Conservation (phyloP, 2,113 vertebrate genomes). For the Mionectes macconnelli region DNA sequence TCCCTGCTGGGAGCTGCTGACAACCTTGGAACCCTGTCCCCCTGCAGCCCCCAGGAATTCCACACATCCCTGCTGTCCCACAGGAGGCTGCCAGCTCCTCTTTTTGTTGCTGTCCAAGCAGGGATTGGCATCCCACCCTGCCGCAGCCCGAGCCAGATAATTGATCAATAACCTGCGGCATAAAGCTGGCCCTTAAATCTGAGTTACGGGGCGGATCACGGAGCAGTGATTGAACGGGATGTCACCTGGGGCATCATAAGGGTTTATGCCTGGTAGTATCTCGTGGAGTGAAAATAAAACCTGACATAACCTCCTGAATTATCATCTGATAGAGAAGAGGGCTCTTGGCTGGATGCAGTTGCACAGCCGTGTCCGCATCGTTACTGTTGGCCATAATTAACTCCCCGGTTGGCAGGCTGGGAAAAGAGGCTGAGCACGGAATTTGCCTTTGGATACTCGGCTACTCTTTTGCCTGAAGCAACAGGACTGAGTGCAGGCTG, state of each 20-base stretch:
- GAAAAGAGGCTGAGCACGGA: not conserved
- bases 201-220: not conserved
- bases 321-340: not conserved
- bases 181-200: not conserved
- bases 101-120: not conserved
- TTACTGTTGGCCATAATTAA: not conserved
- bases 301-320: not conserved
- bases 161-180: not conserved
- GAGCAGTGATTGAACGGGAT: not conserved
- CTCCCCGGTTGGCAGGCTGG: not conserved
- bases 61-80: not conserved
- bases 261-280: not conserved
- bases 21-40: not conserved
- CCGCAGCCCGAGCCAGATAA: not conserved
- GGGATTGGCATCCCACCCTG: not conserved
- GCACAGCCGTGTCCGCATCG: fast-evolving
- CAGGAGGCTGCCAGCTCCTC: not conserved
- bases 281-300: not conserved
- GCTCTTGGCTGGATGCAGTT: not conserved
- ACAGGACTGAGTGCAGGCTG: not conserved
- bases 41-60: not conserved
- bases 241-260: not conserved
- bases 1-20: not conserved
- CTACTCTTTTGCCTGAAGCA: not conserved
- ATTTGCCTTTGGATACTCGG: not conserved